Evolutionary conservation across 2,888 invertebrate genomes (phyloP), one percentile per base, ranked within the genome.

Genomic region (Callinectes sapidus): DNA sequence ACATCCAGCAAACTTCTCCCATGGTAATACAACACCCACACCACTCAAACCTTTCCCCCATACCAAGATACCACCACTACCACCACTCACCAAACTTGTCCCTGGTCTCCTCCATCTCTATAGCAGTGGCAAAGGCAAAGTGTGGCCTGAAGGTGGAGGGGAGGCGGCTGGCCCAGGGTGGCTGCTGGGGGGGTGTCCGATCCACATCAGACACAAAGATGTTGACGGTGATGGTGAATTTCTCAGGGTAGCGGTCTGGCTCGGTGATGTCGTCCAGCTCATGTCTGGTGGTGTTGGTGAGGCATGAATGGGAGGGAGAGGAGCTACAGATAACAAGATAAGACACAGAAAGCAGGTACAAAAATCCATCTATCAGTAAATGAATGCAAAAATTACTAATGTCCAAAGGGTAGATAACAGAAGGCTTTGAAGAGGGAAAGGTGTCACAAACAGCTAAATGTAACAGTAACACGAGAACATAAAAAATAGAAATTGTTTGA

Each of bases 241-340:
- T 97, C 18, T 97, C 97, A 2, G 97, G 97, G 94, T 96, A 96
- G 81, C 96, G 95, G 91, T 96, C 96, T 0, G 96, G 95, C 93
- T 98, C 98, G 5, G 97, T 97, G 92, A 98, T 96, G 91, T 98
- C 98, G 95, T 98, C 98, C 95, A 98, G 96, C 95, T 98, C 98
- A 14, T 97, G 96, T 95, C 97, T 97, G 88, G 88, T 81, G 54
- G 32, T 8, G 48, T n/a, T n/a, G 6, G 32, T 10, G 61, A 2
- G 28, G 23, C 13, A 92, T 35, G n/a, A 28, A 61, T 55, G 8
- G 28, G 71, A 71, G 71, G 28, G 28, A 28, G 71, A 86, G 42
- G 28, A 48, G 35, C 16, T 35, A n/a, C 18, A 23, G 61, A 18
- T 61, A 23, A 61, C 16, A 61, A 23, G 61, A 10, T 16, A 23